phyloP scores from a whole-genome alignment of 2,888 invertebrate genomes.

The Marronus borbonicus region DNA sequence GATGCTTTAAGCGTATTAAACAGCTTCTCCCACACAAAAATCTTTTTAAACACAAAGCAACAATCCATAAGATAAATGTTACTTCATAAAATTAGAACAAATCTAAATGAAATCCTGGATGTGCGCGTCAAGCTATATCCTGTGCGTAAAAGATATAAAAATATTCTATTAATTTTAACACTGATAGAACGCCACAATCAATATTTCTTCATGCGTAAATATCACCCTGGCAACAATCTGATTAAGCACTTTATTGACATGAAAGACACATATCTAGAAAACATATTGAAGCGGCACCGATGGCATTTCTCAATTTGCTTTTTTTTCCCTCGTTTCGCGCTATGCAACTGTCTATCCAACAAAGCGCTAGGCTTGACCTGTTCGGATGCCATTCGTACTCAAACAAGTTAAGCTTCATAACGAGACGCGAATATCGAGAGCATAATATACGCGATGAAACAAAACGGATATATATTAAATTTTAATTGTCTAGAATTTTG shows the following conservation, averaged over 20 bases:
- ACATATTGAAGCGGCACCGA: constrained; percentile 1
- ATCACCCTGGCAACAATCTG: constrained; percentile 43
- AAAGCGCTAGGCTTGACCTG: not conserved
- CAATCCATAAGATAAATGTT: too few relatives aligned
- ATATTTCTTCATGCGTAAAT: constrained; percentile 44
- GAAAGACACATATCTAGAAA: constrained; percentile 28
- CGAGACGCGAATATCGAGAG: not conserved
- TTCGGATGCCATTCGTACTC: not conserved
- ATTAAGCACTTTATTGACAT: constrained; percentile 45
- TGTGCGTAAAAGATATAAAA: constrained; percentile 7
- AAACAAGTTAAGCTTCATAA: not conserved
- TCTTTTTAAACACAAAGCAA: too few relatives aligned
- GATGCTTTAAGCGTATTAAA: too few relatives aligned
- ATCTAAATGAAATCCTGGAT: too few relatives aligned
- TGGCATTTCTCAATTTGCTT: constrained; percentile 14
- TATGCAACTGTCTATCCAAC: not conserved
- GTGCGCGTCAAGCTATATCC: not conserved
- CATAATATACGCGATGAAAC: not conserved
- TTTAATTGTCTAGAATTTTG: not conserved
- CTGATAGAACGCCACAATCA: constrained; percentile 20
- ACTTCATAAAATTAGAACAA: too few relatives aligned
- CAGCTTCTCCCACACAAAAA: too few relatives aligned
- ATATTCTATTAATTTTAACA: constrained; percentile 30
- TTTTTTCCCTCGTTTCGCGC: not conserved
- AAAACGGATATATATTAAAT: not conserved